Base-by-base conservation (phyloP, 2,113 vertebrate species). In the Dasyornis broadbenti region DNA sequence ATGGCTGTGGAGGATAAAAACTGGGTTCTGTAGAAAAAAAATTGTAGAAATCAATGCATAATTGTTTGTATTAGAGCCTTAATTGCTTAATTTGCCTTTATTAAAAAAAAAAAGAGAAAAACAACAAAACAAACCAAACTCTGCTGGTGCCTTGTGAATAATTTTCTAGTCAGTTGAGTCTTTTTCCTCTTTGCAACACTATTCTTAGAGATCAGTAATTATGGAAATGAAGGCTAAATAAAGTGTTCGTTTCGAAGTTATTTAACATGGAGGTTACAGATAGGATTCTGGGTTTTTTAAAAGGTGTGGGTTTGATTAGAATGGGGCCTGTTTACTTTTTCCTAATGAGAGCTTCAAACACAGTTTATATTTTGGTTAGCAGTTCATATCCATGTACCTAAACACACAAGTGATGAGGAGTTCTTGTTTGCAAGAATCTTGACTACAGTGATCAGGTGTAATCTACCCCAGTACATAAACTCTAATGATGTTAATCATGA, bases 51-150 rank as follows among this genome's bases (percentile, higher is more conserved):
- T 91, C 90, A 86, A 96, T 50, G 93, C 81, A 59, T 91, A 94
- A 86, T 84, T 89, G 71, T 73, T 78, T 97, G 90, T 82, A 57
- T 94, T 96, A 94, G 60, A 94, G 71, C 64, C 90, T 90, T 93
- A 92, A 94, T 85, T 93, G 53, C 56, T 94, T 93, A 76, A 90
- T 94, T 97, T 96, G 82, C 77, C 94, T 96, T 96, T 97, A 93
- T 96, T 95, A 91, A 92, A 96, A 93, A 94, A 84, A 79, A 45
- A 50, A 13, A 27, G 1, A 33, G 5, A 81, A 52, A 68, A 76
- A 26, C 5, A 31, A 72, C 47, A 54, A 56, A 66, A 50, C 28
- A 47, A 71, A 66, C 88, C 56, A 35, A 76, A 71, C 83, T 92
- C 45, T 90, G 52, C 75, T 71, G 49, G 30, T 96, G 92, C 86